Evolutionary conservation across 2,113 vertebrate genomes (phyloP), one percentile per base, ranked within the genome.

Genomic region (Tachysurus fulvidraco): DNA sequence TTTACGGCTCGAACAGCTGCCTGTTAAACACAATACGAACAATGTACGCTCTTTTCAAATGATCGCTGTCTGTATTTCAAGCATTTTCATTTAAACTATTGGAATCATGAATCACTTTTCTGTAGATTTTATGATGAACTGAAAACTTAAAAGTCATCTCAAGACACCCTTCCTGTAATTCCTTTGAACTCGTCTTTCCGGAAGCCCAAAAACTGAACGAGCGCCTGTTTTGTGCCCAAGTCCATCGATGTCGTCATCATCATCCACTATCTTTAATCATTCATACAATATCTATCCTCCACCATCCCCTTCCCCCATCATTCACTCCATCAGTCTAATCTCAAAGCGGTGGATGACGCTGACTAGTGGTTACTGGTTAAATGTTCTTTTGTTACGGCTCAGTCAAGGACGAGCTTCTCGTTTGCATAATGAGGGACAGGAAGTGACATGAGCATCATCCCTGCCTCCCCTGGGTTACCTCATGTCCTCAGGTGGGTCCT

Each of bases 1-100:
- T 90, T 99, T 99, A 46, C 96, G 96, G 64, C 96, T 96, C 1
- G 94, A 93, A 91, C 97, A 97, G 86, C 30, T 96, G 83, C 98
- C 98, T 99, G 88, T 4, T 9, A 64, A 44, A 80, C 28, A 64
- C 60, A 69, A 36, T 36, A 36, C 36, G 36, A 36, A 36, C 36
- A 36, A 36, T 2, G 36, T 36, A 36, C 36, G 36, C 36, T 36
- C 36, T 1, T 36, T 36, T n/a, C n/a, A n/a, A n/a, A n/a, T n/a
- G n/a, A n/a, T n/a, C n/a, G n/a, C n/a, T 36, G 36, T 36, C 36
- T 21, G 9, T 5, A 12, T 57, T 78, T 54, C 25, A 28, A 36
- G 50, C 8, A 36, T 59, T 55, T 44, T 14, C 5, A 21, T 36
- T 30, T 3, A 55, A 78, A 55, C 19, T 36, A 59, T 14, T 23